These are phyloP conservation scores for Leucophenga maculata DNA, from an alignment of 2,888 invertebrate species.

Conservation along the genomic window DNA sequence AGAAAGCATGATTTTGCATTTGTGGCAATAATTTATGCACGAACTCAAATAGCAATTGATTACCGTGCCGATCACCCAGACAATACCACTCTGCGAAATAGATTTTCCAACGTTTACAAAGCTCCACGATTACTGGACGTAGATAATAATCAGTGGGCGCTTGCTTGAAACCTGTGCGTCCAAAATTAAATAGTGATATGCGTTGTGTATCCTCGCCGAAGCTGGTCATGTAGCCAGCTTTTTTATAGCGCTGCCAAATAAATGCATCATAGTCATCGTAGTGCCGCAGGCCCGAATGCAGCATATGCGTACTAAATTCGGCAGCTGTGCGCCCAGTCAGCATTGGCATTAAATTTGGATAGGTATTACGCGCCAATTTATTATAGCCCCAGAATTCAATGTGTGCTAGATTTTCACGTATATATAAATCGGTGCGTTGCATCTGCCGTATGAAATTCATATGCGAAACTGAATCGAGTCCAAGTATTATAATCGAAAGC, in stretches of 20 bases:
- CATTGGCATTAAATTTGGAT: conserved; percentile 87
- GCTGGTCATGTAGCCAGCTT: background rate
- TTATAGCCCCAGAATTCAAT: conserved; percentile 88
- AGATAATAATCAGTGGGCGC: conserved; percentile 88
- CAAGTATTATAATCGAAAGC: conserved; percentile 82
- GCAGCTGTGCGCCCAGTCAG: conserved; percentile 76
- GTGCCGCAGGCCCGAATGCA: conserved; percentile 48
- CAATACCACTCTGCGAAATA: too few species aligned
- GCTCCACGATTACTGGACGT: conserved; percentile 79
- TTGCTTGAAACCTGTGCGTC: conserved; percentile 80
- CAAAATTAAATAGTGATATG: conserved; percentile 84
- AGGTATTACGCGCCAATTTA: conserved; percentile 93
- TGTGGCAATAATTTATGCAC: conserved; percentile 76
- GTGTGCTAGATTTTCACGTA: conserved; percentile 70
- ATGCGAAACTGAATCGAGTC: conserved; percentile 87
- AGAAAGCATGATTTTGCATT: conserved; percentile 77
- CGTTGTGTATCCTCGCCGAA: conserved; percentile 46
- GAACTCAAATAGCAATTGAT: conserved; percentile 77
- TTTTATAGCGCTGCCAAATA: background rate
- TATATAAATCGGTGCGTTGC: conserved; percentile 77
- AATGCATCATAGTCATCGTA: conserved; percentile 71
- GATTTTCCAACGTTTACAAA: conserved; percentile 56
- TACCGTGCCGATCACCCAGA: too few species aligned
- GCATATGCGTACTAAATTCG: conserved; percentile 78
- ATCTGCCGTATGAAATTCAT: conserved; percentile 86